Base-by-base conservation (phyloP, 2,797 vertebrate genomes). In the Chlorospingus semifuscus region DNA sequence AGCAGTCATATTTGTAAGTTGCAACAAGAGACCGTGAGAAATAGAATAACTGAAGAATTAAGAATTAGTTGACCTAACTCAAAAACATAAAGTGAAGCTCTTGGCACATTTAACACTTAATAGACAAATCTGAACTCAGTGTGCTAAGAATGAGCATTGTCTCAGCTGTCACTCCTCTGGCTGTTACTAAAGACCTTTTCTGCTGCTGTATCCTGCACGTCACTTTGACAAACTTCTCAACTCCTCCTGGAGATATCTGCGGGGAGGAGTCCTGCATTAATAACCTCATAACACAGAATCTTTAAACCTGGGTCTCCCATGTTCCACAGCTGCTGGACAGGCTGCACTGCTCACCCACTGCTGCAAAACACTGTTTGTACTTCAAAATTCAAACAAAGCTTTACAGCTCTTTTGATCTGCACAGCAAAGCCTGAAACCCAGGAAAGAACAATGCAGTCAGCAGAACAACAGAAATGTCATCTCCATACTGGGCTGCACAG, bases 371-470 rank as follows among this genome's bases (percentile, higher is more conserved):
- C 24, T 12, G 23, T 65, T 52, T 27, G 8, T 21, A 30, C 42
- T 78, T 91, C 63, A 75, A 68, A 88, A 69, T 68, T 84, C 55
- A 79, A 60, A 68, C 32, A 56, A 74, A 83, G 10, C 27, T 52
- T 81, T 59, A 50, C 34, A 71, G 49, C 27, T 75, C 61, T 78
- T 70, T 83, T 65, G 41, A 83, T 71, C 47, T 55, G 47, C 53
- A 76, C 64, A 80, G 56, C 47, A 61, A 93, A 83, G 47, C 19
- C 50, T 79, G 59, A 93, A 81, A 78, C 5, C 26, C 53, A 74
- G 47, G 32, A 70, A 42, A 41, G 37, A 93, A 61, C 22, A 82
- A 79, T 3, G 36, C 47, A 87, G 53, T 42, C 36, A 74, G 44
- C 6, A 39, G 41, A 83, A 59, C 32, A 55, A 57, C 32, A 46